Conservation (phyloP, 2,797 vertebrate species). For the Phoebastria nigripes region DNA sequence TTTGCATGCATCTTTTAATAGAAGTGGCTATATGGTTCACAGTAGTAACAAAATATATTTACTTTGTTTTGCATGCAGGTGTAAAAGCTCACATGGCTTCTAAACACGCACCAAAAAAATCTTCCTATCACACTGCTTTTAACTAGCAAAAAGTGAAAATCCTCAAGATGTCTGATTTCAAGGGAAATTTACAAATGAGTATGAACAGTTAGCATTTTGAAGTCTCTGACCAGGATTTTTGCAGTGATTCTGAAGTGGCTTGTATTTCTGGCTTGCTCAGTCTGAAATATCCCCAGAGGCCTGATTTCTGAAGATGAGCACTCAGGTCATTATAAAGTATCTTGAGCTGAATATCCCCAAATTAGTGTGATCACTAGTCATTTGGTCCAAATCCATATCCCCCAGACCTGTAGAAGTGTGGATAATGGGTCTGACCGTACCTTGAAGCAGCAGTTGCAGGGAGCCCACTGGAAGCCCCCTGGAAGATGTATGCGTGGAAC, state of each 20-base stretch:
- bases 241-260: background rate
- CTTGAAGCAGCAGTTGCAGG: background rate
- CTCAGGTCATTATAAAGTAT: background rate
- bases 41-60: slow-evolving; percentile 67
- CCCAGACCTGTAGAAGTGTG: background rate
- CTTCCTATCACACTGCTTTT: background rate
- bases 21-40: slow-evolving; percentile 65
- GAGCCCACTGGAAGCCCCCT: background rate
- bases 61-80: slow-evolving; percentile 63
- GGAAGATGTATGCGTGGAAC: background rate
- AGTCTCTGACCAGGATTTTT: background rate
- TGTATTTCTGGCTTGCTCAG: background rate
- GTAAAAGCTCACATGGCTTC: slow-evolving; percentile 1
- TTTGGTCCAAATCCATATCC: background rate
- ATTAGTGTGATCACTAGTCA: background rate
- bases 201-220: background rate
- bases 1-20: slow-evolving; percentile 77
- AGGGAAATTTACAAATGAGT: background rate
- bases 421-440: background rate
- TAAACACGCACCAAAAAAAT: background rate
- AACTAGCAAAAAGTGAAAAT: background rate
- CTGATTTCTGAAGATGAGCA: background rate
- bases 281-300: background rate
- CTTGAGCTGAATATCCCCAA: background rate
- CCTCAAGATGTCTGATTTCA: background rate